phyloP scores from a whole-genome alignment of 2,888 invertebrate genomes.

The Lapara coniferarum region DNA sequence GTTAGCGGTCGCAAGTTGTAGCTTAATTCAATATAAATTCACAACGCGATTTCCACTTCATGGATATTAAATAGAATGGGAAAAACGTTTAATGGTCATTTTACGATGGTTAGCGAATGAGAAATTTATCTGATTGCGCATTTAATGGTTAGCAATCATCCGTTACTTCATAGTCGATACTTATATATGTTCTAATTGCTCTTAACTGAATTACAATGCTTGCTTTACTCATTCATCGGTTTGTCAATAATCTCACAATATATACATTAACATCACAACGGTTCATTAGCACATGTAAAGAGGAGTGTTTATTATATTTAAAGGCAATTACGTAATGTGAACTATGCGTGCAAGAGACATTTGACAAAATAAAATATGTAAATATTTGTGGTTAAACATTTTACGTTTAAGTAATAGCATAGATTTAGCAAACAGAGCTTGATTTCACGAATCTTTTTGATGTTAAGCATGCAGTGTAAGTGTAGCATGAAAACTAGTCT shows the following conservation, averaged over 20 bases:
- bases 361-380: neutral
- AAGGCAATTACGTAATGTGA: neutral
- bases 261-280: conserved; percentile 8
- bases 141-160: conserved; percentile 48
- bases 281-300: conserved; percentile 10
- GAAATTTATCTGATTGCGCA: conserved; percentile 47
- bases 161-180: conserved; percentile 31
- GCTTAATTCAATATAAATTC: conserved; percentile 50
- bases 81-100: conserved; percentile 51
- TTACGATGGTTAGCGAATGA: conserved; percentile 54
- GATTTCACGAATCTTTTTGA: conserved; percentile 21
- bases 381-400: neutral
- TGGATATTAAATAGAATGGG: conserved; percentile 50
- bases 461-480: conserved; percentile 37
- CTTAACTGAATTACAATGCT: conserved; percentile 22
- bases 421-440: conserved; percentile 11
- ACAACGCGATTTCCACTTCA: conserved; percentile 46
- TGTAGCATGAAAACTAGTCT: conserved; percentile 46
- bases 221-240: conserved; percentile 10
- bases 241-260: conserved; percentile 21
- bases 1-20: conserved; percentile 38
- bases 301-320: conserved; percentile 4
- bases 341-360: conserved; percentile 5
- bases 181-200: conserved; percentile 9
- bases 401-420: neutral